Percentiles rank a stretch among this genome's conserved stretches.
Conservation (phyloP, 2,113 vertebrate species). For the Tachysurus fulvidraco region DNA sequence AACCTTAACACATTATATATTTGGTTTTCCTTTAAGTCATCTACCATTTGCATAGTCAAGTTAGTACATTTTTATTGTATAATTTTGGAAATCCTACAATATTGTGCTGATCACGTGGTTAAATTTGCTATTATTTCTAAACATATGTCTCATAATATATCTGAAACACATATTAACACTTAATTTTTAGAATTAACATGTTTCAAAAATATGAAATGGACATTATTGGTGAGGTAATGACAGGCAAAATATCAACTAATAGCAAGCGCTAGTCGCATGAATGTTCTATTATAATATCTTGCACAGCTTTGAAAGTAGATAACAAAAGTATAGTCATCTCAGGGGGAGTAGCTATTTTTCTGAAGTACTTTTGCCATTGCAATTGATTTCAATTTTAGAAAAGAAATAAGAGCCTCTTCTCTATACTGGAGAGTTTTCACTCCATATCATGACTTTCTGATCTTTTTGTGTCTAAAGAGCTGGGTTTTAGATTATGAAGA, state of each 20-base stretch:
- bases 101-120: background rate
- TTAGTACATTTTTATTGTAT: background rate
- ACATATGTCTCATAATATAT: background rate
- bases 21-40: background rate
- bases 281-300: background rate
- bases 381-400: conserved; percentile 25
- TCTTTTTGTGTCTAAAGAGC: conserved; percentile 2
- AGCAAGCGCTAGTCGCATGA: background rate
- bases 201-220: background rate
- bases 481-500: conserved; percentile 28
- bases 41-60: background rate
- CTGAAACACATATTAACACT: too few species aligned
- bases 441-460: conserved; percentile 17
- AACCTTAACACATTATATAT: background rate
- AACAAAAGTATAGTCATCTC: background rate
- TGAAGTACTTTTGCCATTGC: background rate
- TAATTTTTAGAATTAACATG: background rate
- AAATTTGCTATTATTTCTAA: background rate
- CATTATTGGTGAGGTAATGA: background rate
- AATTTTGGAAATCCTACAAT: background rate
- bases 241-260: background rate
- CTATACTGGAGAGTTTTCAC: background rate
- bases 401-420: conserved; percentile 8
- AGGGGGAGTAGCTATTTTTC: conserved; percentile 14
- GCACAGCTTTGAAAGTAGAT: background rate